Percentiles rank a stretch among this genome's conserved stretches.
Evolutionary conservation across 2,797 vertebrate species (phyloP).

Genomic region (Malacoraja senta): DNA sequence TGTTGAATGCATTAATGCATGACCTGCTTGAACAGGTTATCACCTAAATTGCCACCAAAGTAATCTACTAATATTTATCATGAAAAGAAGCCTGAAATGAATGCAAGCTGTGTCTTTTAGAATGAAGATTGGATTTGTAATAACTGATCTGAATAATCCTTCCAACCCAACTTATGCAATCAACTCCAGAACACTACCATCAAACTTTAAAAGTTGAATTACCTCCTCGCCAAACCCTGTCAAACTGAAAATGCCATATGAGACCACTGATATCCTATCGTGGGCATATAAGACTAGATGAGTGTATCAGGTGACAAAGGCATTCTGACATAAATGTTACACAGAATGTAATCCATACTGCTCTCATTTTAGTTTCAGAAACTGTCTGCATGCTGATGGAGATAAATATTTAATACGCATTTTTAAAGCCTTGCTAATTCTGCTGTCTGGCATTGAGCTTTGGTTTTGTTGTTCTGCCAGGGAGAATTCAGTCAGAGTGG

Average conservation of each 20-base stretch:
- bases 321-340: slow-evolving; percentile 43
- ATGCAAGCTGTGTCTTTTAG: neutral
- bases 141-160: neutral
- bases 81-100: neutral
- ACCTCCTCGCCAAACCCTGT: slow-evolving; percentile 4
- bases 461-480: slow-evolving; percentile 9
- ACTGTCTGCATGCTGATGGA: slow-evolving; percentile 29
- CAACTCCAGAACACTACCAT: neutral
- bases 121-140: neutral
- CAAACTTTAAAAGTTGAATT: neutral
- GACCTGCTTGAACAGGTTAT: neutral
- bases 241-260: slow-evolving; percentile 5
- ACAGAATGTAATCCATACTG: slow-evolving; percentile 25
- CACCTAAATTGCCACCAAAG: neutral
- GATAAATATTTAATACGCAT: slow-evolving; percentile 35
- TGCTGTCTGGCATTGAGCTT: slow-evolving; percentile 1
- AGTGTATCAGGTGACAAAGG: slow-evolving; percentile 43
- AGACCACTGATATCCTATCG: slow-evolving; percentile 43
- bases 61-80: neutral
- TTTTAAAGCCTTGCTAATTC: slow-evolving; percentile 23
- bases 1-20: neutral
- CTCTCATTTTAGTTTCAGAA: slow-evolving; percentile 29
- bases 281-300: slow-evolving; percentile 49
- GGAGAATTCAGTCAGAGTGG: neutral
- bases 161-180: neutral